Conservation (phyloP, 1,140 invertebrate genomes). For the Drosophila fuyamai region DNA sequence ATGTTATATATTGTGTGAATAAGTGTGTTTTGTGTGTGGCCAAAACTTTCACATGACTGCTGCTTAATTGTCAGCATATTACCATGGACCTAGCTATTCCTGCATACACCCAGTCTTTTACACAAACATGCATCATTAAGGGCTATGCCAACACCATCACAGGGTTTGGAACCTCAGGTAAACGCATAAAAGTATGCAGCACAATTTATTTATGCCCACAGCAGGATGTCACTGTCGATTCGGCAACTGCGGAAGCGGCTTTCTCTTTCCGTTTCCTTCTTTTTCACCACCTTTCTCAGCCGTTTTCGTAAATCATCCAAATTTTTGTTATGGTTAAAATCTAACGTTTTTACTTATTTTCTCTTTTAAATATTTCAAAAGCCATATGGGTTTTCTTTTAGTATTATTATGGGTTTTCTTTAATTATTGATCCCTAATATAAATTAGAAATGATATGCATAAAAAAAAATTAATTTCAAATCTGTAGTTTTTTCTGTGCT, state of each 20-base stretch:
- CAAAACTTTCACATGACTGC: conserved; percentile 42
- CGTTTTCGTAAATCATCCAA: background rate
- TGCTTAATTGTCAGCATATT: conserved; percentile 48
- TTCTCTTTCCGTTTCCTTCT: background rate
- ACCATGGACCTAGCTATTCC: background rate
- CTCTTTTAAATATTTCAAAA: no score
- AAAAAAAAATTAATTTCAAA: no score
- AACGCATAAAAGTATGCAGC: conserved; percentile 64
- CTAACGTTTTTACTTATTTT: no score
- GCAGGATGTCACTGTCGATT: conserved; percentile 69
- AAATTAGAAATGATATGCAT: no score
- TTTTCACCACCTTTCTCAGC: background rate
- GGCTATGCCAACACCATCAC: conserved; percentile 43
- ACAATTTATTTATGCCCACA: conserved; percentile 71
- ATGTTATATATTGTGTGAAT: background rate
- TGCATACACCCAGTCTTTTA: background rate
- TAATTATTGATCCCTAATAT: no score
- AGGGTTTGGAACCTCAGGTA: conserved; percentile 28
- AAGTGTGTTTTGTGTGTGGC: conserved; percentile 3
- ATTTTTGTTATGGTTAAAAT: background rate
- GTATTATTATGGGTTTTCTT: no score
- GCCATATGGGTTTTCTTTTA: no score
- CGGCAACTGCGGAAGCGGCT: conserved; percentile 59
- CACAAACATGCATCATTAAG: conserved; percentile 56
- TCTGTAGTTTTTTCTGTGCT: no score